Base-by-base conservation (phyloP, 2,113 vertebrate species). In the Hirundichthys speculiger region DNA sequence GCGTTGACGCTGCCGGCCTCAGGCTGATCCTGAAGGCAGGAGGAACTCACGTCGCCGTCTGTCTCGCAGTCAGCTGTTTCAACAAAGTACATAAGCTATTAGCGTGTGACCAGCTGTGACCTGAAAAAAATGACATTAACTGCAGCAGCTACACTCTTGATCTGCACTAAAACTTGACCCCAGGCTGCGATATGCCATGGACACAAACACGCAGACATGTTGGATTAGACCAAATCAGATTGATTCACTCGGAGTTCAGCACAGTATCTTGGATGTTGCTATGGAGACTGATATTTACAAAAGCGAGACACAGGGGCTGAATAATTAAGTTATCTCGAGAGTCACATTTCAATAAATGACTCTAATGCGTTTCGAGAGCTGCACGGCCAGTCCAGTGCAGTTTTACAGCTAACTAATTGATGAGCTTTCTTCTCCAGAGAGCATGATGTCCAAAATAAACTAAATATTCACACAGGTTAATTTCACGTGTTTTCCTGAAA, bases 11-110 rank as follows among this genome's bases (percentile, higher is more conserved):
- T 69, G 55, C 59, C 8, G 63, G 82, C 57, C 53, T 96, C 94
- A 0, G 89, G 86, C 16, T 89, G 83, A 57, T 98, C 97, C 88
- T 95, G 90, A 69, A 96, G 93, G 54, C 96, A 95, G 0, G 95
- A 96, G 68, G 96, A 95, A 89, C 96, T 97, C 73, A 96, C 91
- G 91, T 97, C 95, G 60, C 94, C 95, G 0, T 99, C 97, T 0
- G 94, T 98, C 91, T 99, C 97, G 0, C 96, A 96, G 88, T 98
- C 97, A 19, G 96, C 96, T 99, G 93, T 20, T 69, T 84, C 54
- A 89, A 90, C 81, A 85, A 82, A 78, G 69, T 50, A 78, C 21
- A 65, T 48, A 39, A 64, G 42, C 39, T 27, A 30, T 88, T 64
- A 88, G 60, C 76, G 84, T 75, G 77, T 82, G 83, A 87, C 70